Base-by-base conservation (phyloP, 2,113 vertebrate species). In the Melierax canorus region DNA sequence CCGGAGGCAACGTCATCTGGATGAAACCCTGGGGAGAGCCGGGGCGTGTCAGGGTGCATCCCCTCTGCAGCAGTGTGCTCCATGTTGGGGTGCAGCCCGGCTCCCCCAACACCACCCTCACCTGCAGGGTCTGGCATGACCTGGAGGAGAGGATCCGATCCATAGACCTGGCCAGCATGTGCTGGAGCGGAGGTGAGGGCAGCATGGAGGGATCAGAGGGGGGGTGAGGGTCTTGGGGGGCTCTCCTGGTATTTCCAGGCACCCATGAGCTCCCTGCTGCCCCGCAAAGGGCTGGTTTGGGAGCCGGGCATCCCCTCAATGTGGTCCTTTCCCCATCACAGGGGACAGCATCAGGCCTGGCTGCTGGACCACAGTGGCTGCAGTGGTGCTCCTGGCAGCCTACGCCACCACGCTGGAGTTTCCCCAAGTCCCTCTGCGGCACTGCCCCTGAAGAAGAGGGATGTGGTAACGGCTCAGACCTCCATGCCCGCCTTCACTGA, bases 401-500 rank as follows among this genome's bases (percentile, higher is more conserved):
- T 15, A 7, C 4, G 3, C 51, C 3, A 2, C 63, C 41, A 3
- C 7, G 5, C 41, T 46, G 80, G 45, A 29, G 16, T 36, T 55
- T 30, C 50, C 50, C n/a, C 0, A 41, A 15, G 7, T 73, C 32
- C 68, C 20, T 30, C 24, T 1, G 2, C 3, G 3, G 29, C 43
- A 2, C 60, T 15, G 1, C 48, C 41, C 22, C 59, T 9, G n/a
- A 7, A 4, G n/a, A 27, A 12, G 12, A 48, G 38, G 51, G 85
- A 27, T 6, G 2, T 0, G 18, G 27, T 7, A 29, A 24, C 2
- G 4, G 30, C 71, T 39, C 46, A 12, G 55, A 7, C 18, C 30
- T 15, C 46, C 4, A 1, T 3, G 23, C 8, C 53, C 4, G 2
- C 38, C 48, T 14, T 53, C 4, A 6, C 50, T 7, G 4, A 14